Base-by-base conservation (phyloP, 2,888 invertebrate species). In the Halictus ligatus region DNA sequence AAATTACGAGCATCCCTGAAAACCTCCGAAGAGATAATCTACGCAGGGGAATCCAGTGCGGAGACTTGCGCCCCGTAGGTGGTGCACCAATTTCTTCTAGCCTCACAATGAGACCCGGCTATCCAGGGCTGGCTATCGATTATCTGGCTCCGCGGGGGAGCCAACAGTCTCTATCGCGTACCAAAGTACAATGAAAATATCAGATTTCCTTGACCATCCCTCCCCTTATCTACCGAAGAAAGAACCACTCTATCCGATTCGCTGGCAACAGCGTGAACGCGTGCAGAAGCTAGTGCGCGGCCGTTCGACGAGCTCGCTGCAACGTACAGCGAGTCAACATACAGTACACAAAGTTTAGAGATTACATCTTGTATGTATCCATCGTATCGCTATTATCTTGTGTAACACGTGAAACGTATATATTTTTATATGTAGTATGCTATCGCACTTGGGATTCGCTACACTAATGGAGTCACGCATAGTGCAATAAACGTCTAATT, bases 1-100 rank as follows among this genome's bases (percentile, higher is more conserved):
- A 91, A 90, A 90, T 91, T 72, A 89, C 60, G 12, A 40, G 64
- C 48, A 71, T 69, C 81, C 78, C 88, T 84, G 81, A 81, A 67
- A 74, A 77, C 60, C 81, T 75, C 48, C 43, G 64, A 74, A 54
- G 74, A 80, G 74, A 85, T 89, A 84, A 89, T 87, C 82, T 83
- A 75, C 79, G 81, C 77, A 43, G 18, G 29, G 80, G 76, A 73
- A 71, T 82, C 80, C 80, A 69, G 69, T 64, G 71, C 29, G 10
- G 35, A 35, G 73, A 46, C 58, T 58, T 43, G 25, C 83, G 29
- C 84, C 76, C 83, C 48, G 54, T 73, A 80, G 82, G 85, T 79
- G 82, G 82, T 81, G 80, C 79, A 80, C 86, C 80, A 78, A 83
- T 81, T 87, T 87, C 69, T 86, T 64, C 80, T 75, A 69, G 80